Evolutionary conservation across 2,888 invertebrate species (phyloP), one percentile per base, ranked within the genome.

Genomic region (Dioctria rufipes): DNA sequence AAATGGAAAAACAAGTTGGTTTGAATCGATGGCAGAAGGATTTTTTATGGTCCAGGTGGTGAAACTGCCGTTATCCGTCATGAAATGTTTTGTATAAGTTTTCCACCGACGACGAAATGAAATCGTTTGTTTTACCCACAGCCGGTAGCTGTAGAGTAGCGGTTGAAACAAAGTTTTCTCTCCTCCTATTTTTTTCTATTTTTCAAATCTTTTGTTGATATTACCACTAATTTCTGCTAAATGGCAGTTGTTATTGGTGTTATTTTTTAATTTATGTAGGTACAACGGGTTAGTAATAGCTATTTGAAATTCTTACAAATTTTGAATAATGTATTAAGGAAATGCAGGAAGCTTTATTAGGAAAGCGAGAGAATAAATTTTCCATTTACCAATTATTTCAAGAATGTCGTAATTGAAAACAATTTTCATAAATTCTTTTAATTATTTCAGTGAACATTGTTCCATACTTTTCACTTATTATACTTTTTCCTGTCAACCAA

Each of bases 41-140:
- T 66, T 77, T 61, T 60, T 77, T 77, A 77, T 63, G 46, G 77
- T 63, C 46, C 77, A 77, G 77, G 77, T 77, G 63, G 13, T 61
- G 46, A 63, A 61, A 46, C 54, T 77, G 46, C 77, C 73, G 73
- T 39, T 61, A 25, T 25, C 6, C 11, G 11, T 43, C 66, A 66
- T 61, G 51, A 61, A 77, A 63, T 49, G 49, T 77, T 39, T 42
- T 63, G 63, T 49, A 46, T 63, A 77, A 77, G 77, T 77, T 77
- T 77, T 58, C 40, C 5, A 39, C 77, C 61, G 49, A 25, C 25
- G 25, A 25, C 25, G 25, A 77, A 73, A 73, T 73, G 73, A 73
- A 58, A 73, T 58, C 60, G 58, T 73, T 58, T 58, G 40, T 42
- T 73, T 73, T 58, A 60, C 73, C 58, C 73, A 13, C 58, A 73